Conservation (phyloP, 2,888 invertebrate genomes). For the Amphipyra tragopoginis region DNA sequence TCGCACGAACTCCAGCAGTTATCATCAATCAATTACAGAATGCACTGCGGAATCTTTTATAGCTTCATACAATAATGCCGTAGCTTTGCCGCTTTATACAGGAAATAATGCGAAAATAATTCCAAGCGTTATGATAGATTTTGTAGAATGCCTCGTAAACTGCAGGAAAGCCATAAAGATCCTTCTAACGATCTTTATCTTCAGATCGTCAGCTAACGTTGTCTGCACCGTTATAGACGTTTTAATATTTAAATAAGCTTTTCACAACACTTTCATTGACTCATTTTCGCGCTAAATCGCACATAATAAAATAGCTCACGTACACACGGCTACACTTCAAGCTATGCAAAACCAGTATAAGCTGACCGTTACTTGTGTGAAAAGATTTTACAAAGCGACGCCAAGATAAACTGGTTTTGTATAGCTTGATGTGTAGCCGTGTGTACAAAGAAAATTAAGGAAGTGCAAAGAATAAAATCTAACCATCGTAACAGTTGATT, state of each 20-base stretch:
- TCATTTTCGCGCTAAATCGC: conserved; percentile 32
- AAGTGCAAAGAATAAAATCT: conserved; percentile 31
- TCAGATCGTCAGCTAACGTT: conserved; percentile 37
- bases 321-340: no score
- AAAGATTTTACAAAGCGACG: no score
- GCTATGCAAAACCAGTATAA: no score
- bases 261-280: conserved; percentile 53
- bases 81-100: conserved; percentile 26
- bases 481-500: conserved; percentile 53
- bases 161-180: conserved; percentile 47
- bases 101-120: conserved; percentile 28
- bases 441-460: conserved; percentile 8
- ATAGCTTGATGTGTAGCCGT: no score
- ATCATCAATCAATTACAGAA: conserved; percentile 22
- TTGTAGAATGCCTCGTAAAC: conserved; percentile 41
- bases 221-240: conserved; percentile 39
- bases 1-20: conserved; percentile 8
- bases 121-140: conserved; percentile 15
- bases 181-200: conserved; percentile 54
- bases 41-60: conserved; percentile 39
- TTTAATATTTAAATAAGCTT: conserved; percentile 55
- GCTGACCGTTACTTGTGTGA: no score
- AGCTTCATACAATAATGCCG: conserved; percentile 42
- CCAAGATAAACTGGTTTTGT: no score
- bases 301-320: conserved; percentile 23